A percentile compares a stretch with the other conserved stretches of the same genome.
Evolutionary conservation across 1,140 invertebrate species (phyloP).

Genomic region (Colletes gigas): DNA sequence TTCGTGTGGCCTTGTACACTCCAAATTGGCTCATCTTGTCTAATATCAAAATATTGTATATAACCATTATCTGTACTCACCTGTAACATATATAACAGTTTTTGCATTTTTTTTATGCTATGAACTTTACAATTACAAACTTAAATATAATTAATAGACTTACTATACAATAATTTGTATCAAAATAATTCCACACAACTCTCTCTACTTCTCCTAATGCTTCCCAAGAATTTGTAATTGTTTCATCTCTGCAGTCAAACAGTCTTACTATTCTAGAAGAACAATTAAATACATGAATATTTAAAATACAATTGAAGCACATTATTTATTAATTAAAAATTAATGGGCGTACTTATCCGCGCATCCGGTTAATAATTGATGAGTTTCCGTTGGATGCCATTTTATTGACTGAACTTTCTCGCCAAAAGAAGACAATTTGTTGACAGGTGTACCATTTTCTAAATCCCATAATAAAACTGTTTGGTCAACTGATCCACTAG

Average conservation of each 20-base stretch:
- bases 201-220: conserved; percentile 92
- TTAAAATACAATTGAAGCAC: conserved; percentile 5
- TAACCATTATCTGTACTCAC: conserved; percentile 90
- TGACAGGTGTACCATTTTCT: conserved; percentile 87
- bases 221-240: conserved; percentile 86
- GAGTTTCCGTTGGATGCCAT: conserved; percentile 93
- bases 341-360: conserved; percentile 82
- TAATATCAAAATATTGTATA: conserved; percentile 90
- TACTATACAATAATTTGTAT: conserved; percentile 88
- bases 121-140: conserved; percentile 21
- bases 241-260: conserved; percentile 89
- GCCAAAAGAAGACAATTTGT: conserved; percentile 87
- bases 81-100: conserved; percentile 72
- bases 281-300: conserved; percentile 26
- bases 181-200: conserved; percentile 91
- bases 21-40: conserved; percentile 88
- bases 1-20: conserved; percentile 89
- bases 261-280: conserved; percentile 85
- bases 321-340: background rate
- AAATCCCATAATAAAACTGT: conserved; percentile 97
- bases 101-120: conserved; percentile 9
- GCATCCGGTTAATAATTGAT: conserved; percentile 90
- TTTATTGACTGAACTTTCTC: conserved; percentile 93
- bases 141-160: conserved; percentile 69
- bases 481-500: conserved; percentile 95